Percentiles rank a stretch among this genome's conserved stretches.
These are phyloP conservation scores for Eupeodes luniger DNA, from an alignment of 2,888 invertebrate genomes.

Conservation along the genomic window DNA sequence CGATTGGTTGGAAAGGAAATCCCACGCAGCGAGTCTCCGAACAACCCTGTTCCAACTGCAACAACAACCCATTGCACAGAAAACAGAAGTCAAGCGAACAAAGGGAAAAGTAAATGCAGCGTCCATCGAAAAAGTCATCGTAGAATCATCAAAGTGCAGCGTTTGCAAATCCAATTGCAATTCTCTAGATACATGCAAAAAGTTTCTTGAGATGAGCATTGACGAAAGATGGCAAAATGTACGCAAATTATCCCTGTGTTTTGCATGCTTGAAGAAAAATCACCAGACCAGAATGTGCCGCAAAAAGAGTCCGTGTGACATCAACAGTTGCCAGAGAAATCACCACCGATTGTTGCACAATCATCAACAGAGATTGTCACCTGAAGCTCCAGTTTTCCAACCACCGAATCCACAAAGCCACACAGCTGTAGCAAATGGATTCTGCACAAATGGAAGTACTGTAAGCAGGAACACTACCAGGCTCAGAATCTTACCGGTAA, in stretches of 20 bases:
- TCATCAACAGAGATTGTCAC: background rate
- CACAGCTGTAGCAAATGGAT: background rate
- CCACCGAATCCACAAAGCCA: background rate
- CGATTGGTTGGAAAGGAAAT: background rate
- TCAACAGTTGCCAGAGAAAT: background rate
- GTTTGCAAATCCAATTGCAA: background rate
- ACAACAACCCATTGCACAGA: background rate
- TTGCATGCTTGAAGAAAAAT: no score
- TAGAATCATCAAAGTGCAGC: no score
- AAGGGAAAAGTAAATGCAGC: background rate
- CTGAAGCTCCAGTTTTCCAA: background rate
- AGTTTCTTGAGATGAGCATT: background rate
- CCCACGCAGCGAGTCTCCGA: background rate
- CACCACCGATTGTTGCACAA: conserved; percentile 1
- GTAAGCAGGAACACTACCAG: background rate
- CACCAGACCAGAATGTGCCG: background rate
- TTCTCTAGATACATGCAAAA: background rate
- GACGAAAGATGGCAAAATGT: background rate
- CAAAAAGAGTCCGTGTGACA: background rate
- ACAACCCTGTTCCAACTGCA: background rate
- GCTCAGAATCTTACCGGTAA: background rate
- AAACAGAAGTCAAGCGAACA: background rate
- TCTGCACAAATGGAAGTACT: background rate
- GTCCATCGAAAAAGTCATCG: no score
- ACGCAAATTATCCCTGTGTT: no score